Percentiles rank a stretch among this genome's conserved stretches.
phyloP scores from a whole-genome alignment of 2,888 invertebrate species.

The Drosophila ochracea region DNA sequence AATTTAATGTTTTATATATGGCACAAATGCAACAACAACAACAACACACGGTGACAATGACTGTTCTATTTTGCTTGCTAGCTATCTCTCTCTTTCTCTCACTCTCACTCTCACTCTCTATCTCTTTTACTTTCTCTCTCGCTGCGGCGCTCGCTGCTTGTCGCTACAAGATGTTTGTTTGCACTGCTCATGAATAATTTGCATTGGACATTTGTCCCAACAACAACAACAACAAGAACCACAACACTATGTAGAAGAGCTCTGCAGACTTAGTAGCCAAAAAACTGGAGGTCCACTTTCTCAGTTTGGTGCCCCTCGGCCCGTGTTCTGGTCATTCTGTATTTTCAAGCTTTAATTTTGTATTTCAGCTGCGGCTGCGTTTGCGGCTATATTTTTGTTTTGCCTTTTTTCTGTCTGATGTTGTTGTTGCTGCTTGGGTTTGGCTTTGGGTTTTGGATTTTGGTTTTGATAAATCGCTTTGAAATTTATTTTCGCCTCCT shows the following conservation, averaged over 20 bases:
- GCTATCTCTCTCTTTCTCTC: neutral
- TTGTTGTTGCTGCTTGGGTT: conserved; percentile 5
- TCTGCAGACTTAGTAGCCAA: conserved; percentile 36
- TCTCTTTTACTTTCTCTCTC: conserved; percentile 2
- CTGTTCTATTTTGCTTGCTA: conserved; percentile 25
- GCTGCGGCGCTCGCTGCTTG: conserved; percentile 14
- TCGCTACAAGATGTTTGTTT: conserved; percentile 65
- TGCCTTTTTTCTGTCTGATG: conserved; percentile 20
- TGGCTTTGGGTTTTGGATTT: conserved; percentile 41
- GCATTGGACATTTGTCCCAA: conserved; percentile 62
- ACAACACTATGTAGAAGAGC: conserved; percentile 2
- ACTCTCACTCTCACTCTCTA: neutral
- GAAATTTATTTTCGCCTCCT: conserved; percentile 63
- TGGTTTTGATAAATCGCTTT: conserved; percentile 73
- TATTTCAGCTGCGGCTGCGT: conserved; percentile 64
- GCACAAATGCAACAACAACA: conserved; percentile 21
- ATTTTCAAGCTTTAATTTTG: conserved; percentile 38
- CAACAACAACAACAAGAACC: conserved; percentile 1
- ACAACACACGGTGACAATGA: conserved; percentile 14
- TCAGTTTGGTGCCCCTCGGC: neutral
- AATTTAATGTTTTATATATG: conserved; percentile 59
- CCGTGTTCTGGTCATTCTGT: conserved; percentile 1
- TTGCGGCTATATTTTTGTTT: conserved; percentile 33
- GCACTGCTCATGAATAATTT: conserved; percentile 74
- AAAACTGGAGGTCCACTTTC: conserved; percentile 26